Evolutionary conservation across 2,797 vertebrate species (phyloP).

Genomic region (Myiotriccus ornatus): DNA sequence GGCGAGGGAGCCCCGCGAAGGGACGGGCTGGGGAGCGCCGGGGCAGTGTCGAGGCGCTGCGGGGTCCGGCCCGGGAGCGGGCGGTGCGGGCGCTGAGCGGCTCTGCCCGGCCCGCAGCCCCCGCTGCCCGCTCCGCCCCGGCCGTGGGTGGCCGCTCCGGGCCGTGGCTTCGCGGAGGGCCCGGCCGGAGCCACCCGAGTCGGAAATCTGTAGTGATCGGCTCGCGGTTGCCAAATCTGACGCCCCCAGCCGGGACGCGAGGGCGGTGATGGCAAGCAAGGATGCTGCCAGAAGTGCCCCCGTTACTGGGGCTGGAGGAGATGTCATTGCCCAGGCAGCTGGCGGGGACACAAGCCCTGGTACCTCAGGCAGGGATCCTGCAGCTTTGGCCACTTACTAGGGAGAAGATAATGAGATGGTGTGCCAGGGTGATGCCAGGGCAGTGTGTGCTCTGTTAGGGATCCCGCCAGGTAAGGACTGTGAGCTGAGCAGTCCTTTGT

Average conservation of each 20-base stretch:
- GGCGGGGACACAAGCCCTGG: neutral
- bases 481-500: neutral
- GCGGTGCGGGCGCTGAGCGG: too few relatives aligned
- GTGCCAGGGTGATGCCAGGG: neutral
- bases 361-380: neutral
- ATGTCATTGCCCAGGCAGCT: neutral
- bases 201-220: neutral
- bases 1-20: neutral
- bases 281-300: neutral
- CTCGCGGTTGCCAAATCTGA: neutral
- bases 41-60: neutral
- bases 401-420: neutral
- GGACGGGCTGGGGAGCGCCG: neutral
- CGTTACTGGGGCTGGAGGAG: neutral
- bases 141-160: too few relatives aligned
- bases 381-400: neutral
- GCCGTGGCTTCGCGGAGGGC: too few relatives aligned
- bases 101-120: neutral
- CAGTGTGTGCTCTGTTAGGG: neutral
- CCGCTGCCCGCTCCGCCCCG: neutral
- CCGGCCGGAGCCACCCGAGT: too few relatives aligned
- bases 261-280: accelerated
- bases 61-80: neutral
- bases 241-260: neutral
- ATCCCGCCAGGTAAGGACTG: accelerated